Conservation (phyloP, 2,888 invertebrate species). For the Campopleginae sp. region DNA sequence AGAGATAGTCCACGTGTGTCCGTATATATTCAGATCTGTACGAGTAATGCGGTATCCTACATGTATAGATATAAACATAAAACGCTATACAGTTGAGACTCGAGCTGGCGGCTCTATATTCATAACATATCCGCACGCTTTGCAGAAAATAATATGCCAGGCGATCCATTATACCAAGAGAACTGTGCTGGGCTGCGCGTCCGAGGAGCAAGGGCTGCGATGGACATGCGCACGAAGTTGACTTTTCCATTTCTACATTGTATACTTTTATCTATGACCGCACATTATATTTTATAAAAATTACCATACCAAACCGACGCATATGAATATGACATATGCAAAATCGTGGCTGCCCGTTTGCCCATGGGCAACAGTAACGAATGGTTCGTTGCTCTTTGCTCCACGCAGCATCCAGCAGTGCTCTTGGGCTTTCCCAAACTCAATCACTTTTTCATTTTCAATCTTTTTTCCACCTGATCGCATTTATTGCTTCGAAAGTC, state of each 20-base stretch:
- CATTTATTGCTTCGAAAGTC: background rate
- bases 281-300: constrained; percentile 1
- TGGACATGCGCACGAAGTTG: constrained; percentile 50
- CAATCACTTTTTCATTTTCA: background rate
- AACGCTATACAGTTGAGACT: constrained; percentile 47
- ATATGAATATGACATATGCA: background rate
- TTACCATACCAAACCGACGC: background rate
- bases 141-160: constrained; percentile 76
- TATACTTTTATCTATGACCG: constrained; percentile 9
- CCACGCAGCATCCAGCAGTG: constrained; percentile 20
- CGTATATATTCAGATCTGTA: constrained; percentile 16
- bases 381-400: constrained; percentile 41
- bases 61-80: constrained; percentile 25
- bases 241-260: constrained; percentile 29
- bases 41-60: constrained; percentile 3
- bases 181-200: constrained; percentile 40
- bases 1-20: constrained; percentile 66
- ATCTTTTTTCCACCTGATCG: background rate
- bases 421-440: constrained; percentile 25
- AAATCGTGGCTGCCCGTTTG: constrained; percentile 44
- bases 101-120: constrained; percentile 77
- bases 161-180: constrained; percentile 74
- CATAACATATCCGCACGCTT: constrained; percentile 77
- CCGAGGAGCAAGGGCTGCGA: constrained; percentile 34
- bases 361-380: constrained; percentile 41